Evolutionary conservation across 1,140 invertebrate species (phyloP), one percentile per base, ranked within the genome.

Genomic region (Agrypnia vestita): DNA sequence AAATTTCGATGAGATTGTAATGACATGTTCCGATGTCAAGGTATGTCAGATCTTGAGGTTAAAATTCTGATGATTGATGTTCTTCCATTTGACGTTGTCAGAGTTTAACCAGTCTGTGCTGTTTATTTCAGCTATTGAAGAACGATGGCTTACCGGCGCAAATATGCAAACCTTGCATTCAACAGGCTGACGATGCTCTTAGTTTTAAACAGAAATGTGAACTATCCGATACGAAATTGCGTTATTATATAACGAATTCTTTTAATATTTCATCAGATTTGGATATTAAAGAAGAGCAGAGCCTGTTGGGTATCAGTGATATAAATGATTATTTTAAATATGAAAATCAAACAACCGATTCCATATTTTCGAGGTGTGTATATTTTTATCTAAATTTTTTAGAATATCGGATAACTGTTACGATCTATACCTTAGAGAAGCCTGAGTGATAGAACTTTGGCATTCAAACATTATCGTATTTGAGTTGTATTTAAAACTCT

Each of bases 201-300:
- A 79, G 56, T 51, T 84, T 84, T 67, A 84, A 84, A 72, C 64
- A 78, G 4, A 75, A 81, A 55, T 82, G 79, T 46, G 82, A 83
- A 78, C 13, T 19, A n/a, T 79, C 82, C 8, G 83, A 84, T 73
- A 55, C 78, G 4, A 80, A 80, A 69, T 76, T 84, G 46, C 74
- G 83, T 35, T 76, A 73, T 59, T 84, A 84, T 73, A 12, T 84
- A 35, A 64, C 67, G 43, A 74, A 80, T 21, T 21, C 56, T 9
- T 73, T 49, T 11, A 21, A 74, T 19, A 10, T 55, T 49, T 46
- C 49, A 0, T 78, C 75, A 12, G 55, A 69, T 8, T 17, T 71
- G 0, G 62, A 76, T 15, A 64, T 81, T 61, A 81, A 81, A 67
- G 69, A 73, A n/a, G 80, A 81, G 75, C 19, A 56, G 11, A 73